Percentiles rank a stretch among this genome's conserved stretches.
These are phyloP conservation scores for Asbolus verrucosus DNA, from an alignment of 1,140 invertebrate species.

Conservation along the genomic window DNA sequence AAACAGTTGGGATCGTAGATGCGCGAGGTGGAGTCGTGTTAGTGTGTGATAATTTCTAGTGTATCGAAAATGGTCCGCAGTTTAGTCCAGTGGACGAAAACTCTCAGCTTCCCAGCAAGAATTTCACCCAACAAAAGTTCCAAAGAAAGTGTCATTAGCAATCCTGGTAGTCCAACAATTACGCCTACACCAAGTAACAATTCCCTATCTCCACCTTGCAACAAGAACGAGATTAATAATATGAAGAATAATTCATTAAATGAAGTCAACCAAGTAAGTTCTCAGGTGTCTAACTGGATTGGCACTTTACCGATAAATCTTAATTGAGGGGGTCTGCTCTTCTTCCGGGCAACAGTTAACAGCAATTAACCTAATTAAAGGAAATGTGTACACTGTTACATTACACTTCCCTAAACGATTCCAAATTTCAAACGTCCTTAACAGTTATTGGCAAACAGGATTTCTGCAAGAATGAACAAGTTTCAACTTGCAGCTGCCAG, in stretches of 20 bases:
- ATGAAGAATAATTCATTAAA: slow-evolving; percentile 61
- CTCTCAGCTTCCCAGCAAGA: slow-evolving; percentile 84
- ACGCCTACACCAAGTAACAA: slow-evolving; percentile 62
- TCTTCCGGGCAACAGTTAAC: too few relatives aligned
- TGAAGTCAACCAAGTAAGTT: slow-evolving; percentile 63
- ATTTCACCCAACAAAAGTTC: slow-evolving; percentile 81
- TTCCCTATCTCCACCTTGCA: slow-evolving; percentile 53
- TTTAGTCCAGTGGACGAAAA: slow-evolving; percentile 88
- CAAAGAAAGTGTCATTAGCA: slow-evolving; percentile 71
- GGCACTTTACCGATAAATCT: too few relatives aligned
- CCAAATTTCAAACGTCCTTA: background rate
- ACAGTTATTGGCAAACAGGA: slow-evolving; percentile 3
- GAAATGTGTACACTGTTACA: too few relatives aligned
- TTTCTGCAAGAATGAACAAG: slow-evolving; percentile 47
- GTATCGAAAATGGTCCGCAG: slow-evolving; percentile 79
- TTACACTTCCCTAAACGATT: background rate
- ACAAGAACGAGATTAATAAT: slow-evolving; percentile 62
- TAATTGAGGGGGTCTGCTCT: too few relatives aligned
- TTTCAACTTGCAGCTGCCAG: slow-evolving; percentile 28
- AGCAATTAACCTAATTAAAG: background rate
- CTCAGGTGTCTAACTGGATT: too few relatives aligned
- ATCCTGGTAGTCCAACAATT: slow-evolving; percentile 56
- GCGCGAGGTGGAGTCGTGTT: slow-evolving; percentile 14
- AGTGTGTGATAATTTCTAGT: slow-evolving; percentile 11
- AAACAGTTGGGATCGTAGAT: slow-evolving; percentile 32